Base-by-base conservation (phyloP, 2,888 invertebrate species). In the Melanchra persicariae region DNA sequence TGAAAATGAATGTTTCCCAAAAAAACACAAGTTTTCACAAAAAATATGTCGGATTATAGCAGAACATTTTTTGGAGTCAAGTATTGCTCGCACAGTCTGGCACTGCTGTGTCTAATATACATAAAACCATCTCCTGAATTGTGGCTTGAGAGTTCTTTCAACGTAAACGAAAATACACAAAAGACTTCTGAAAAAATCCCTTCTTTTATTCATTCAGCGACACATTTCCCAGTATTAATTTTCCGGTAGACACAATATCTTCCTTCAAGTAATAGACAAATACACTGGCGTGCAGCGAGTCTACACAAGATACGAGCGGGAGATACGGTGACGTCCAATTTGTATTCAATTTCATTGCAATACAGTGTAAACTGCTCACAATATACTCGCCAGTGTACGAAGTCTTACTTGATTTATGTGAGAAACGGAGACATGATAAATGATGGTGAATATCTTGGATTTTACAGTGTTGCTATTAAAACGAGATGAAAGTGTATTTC, bases 271-370 rank as follows among this genome's bases (percentile, higher is more conserved):
- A 45, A 24, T 63, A 68, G 65, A 68, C 70, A 71, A 68, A 79
- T 81, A 63, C 70, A 74, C 68, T 82, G 68, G 24, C 49, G 68
- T 75, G 71, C 63, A 72, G 30, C 52, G 57, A 57, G 52, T 66
- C 26, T 57, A 68, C 57, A 60, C n/a, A 55, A 74, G 67, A 75
- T 61, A 75, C 51, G 51, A 57, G 22, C 47, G 7, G 43, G 30
- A 78, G 77, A 79, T 79, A 74, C 64, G 45, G 64, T 73, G 74
- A 71, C 67, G 60, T 80, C 66, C 75, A 72, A 83, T 87, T 88
- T 82, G 81, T 86, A 87, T 87, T 81, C 83, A 57, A 77, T 81
- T 77, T 81, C 65, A 71, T 75, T 77, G 80, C 82, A 74, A 69
- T 79, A 66, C 79, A 65, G 67, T 75, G 77, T 70, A 77, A 70